A percentile compares a stretch with the other conserved stretches of the same genome.
These are phyloP conservation scores for Otus scops DNA, from an alignment of 2,797 vertebrate genomes.

Conservation along the genomic window DNA sequence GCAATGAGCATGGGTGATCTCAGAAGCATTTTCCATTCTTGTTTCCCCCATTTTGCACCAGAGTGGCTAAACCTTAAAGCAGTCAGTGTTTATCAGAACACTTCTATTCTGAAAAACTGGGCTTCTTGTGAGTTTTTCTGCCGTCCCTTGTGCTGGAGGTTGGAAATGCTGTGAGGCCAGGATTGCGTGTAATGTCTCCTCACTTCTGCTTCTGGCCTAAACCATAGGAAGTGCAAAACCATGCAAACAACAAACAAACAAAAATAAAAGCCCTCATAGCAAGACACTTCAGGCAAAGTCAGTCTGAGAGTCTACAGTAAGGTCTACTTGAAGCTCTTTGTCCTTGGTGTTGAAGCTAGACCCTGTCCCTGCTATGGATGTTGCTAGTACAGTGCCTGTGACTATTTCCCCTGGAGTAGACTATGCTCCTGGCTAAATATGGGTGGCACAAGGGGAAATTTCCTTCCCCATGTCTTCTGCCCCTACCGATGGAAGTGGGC, in stretches of 20 bases:
- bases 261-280: background rate
- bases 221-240: background rate
- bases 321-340: background rate
- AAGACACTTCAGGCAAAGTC: background rate
- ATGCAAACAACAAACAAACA: background rate
- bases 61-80: background rate
- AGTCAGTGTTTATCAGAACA: background rate
- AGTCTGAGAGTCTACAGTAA: background rate
- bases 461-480: background rate
- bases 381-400: background rate
- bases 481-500: background rate
- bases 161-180: background rate
- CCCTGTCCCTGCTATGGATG: background rate
- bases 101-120: background rate
- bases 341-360: background rate
- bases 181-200: background rate
- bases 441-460: rapidly evolving
- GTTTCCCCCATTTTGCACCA: background rate
- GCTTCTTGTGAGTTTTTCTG: background rate
- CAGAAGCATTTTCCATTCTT: background rate
- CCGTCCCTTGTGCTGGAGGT: background rate
- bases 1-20: background rate
- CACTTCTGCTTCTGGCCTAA: background rate
- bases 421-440: background rate
- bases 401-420: background rate